These are phyloP conservation scores for Zelleria hepariella DNA, from an alignment of 2,888 invertebrate genomes.

Conservation along the genomic window DNA sequence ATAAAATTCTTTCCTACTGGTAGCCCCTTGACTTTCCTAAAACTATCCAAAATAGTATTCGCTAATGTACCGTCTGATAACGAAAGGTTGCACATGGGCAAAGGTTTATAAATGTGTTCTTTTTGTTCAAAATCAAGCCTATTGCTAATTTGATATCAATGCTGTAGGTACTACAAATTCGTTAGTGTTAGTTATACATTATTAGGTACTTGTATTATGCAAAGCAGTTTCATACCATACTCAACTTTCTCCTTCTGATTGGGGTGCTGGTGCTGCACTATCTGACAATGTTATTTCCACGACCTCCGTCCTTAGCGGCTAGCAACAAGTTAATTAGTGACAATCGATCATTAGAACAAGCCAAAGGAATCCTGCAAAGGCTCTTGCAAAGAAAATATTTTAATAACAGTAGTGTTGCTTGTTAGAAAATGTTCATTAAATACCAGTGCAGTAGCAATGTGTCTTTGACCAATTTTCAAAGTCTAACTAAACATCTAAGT, in stretches of 20 bases:
- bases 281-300: neutral
- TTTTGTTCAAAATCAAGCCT: neutral
- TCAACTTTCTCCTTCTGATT: neutral
- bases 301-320: neutral
- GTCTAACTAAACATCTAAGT: no score
- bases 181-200: neutral
- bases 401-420: neutral
- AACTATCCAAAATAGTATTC: neutral
- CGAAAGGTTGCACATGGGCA: neutral
- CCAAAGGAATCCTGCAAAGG: neutral
- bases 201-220: neutral
- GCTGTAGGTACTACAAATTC: neutral
- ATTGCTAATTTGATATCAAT: neutral
- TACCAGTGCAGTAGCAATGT: constrained; percentile 1
- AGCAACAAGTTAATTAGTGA: neutral
- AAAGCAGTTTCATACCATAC: neutral
- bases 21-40: no score
- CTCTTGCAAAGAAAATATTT: neutral
- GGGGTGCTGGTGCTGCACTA: neutral
- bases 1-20: no score
- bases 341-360: neutral
- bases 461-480: neutral
- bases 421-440: neutral
- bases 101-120: neutral
- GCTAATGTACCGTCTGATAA: neutral